Conservation (phyloP, 2,888 invertebrate genomes). For the Hypsopygia costalis region DNA sequence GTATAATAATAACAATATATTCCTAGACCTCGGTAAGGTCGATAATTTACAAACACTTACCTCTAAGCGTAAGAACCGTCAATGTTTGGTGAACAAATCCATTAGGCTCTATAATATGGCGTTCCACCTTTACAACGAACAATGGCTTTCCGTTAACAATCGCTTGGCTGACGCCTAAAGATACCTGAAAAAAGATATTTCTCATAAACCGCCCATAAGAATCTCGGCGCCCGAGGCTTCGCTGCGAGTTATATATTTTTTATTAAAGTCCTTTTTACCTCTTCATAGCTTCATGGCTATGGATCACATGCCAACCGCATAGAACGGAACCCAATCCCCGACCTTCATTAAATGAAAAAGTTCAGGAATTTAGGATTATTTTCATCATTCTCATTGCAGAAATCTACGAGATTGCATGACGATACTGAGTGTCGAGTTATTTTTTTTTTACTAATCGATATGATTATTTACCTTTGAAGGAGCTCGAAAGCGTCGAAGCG, state of each 20-base stretch:
- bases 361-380: neutral
- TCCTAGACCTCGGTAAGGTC: too few species aligned
- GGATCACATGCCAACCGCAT: neutral
- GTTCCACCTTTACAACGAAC: conserved; percentile 80
- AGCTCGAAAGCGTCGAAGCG: too few species aligned
- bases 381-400: too few species aligned
- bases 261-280: neutral
- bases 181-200: conserved; percentile 48
- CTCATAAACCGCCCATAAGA: neutral
- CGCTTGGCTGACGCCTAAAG: conserved; percentile 72
- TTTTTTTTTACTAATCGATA: too few species aligned
- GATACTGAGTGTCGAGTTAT: too few species aligned
- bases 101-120: conserved; percentile 78
- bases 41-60: too few species aligned
- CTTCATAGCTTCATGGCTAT: neutral
- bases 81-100: conserved; percentile 73
- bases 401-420: too few species aligned
- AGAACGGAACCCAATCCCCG: neutral
- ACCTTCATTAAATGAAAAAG: neutral
- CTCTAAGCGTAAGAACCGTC: conserved; percentile 77
- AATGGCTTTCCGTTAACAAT: conserved; percentile 71
- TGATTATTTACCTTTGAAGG: too few species aligned
- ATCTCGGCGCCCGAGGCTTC: neutral
- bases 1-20: too few species aligned
- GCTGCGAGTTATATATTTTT: neutral